phyloP scores from a whole-genome alignment of 1,140 invertebrate genomes.

The Drosophila baimaii region DNA sequence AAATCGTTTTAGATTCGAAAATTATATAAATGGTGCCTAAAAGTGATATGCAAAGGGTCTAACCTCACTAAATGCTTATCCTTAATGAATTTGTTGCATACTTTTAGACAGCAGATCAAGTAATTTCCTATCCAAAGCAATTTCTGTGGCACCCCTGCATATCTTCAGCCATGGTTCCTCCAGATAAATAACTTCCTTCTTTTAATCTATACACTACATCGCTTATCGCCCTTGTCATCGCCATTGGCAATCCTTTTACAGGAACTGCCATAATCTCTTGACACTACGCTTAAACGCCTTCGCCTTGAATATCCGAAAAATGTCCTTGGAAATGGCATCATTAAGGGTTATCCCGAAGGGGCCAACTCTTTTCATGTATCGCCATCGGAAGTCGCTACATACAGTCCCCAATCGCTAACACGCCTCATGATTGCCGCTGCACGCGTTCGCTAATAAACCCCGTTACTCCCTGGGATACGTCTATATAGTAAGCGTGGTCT shows the following conservation, averaged over 20 bases:
- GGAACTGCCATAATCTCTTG: slow-evolving; percentile 55
- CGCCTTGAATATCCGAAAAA: no score
- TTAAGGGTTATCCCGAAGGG: slow-evolving; percentile 64
- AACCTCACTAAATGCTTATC: neutral
- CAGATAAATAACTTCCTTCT: neutral
- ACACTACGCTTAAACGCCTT: slow-evolving; percentile 54
- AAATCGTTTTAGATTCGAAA: no score
- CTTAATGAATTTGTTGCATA: no score
- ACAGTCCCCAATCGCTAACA: slow-evolving; percentile 58
- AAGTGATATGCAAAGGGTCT: no score
- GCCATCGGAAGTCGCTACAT: slow-evolving; percentile 77
- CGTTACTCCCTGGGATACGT: slow-evolving; percentile 5
- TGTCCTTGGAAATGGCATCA: slow-evolving; percentile 45
- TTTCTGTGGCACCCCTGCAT: neutral
- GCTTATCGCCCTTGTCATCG: slow-evolving; percentile 34
- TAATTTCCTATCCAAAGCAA: neutral
- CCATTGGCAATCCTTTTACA: slow-evolving; percentile 13
- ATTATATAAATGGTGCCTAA: no score
- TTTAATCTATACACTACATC: neutral
- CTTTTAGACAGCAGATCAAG: neutral
- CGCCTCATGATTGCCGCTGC: slow-evolving; percentile 76
- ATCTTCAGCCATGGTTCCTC: neutral
- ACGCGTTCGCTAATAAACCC: slow-evolving; percentile 74
- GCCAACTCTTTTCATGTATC: slow-evolving; percentile 66
- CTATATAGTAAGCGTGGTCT: slow-evolving; percentile 4